Base-by-base conservation (phyloP, 2,888 invertebrate species). In the Noctua janthe region DNA sequence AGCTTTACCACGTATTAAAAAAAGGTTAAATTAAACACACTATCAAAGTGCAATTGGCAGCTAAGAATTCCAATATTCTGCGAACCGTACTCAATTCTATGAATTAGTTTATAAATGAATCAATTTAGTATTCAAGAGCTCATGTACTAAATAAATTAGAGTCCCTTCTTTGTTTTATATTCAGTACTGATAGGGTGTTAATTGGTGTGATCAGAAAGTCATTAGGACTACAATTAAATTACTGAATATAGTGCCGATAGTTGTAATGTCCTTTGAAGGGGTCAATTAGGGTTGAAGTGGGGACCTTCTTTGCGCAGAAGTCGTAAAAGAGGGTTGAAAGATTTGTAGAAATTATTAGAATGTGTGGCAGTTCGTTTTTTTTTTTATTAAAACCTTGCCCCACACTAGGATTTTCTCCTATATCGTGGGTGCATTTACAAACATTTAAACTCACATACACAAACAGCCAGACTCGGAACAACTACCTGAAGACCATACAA, bases 161-260 rank as follows among this genome's bases (percentile, higher is more conserved):
- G 73, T 69, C 71, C 84, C 73, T 51, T 56, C 74, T 82, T 79
- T 70, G 54, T 69, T 85, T 87, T 77, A 73, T 70, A 85, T 85
- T 87, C 87, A 39, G 15, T 49, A 49, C 84, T 74, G 84, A 80
- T 72, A 69, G 84, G 64, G 20, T 81, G 75, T 84, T 85, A 87
- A 87, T 85, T 87, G 75, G 71, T 64, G 72, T 77, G 66, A 84
- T 87, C 84, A 84, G 78, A 84, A 78, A 81, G 87, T 87, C 81
- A 76, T 87, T 87, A 87, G 29, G 54, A 69, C 17, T 59, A 13
- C 35, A 83, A 62, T 70, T 74, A 73, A 76, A 80, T 80, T 75
- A 80, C 23, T 43, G 67, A 67, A 79, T 76, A 67, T 67, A 67
- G 73, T 71, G 51, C 15, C 35, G 66, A 79, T 83, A 62, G 64